Evolutionary conservation across 2,113 vertebrate genomes (phyloP).

Genomic region (Rattus norvegicus): GRCr8 NC_086028.1:42179001-42179500

Average conservation of each 20-base stretch:
- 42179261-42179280: not conserved
- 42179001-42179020: not conserved
- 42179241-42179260: not conserved
- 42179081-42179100: not conserved
- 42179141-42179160: not conserved
- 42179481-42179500: not conserved
- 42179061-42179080: not conserved
- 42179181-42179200: not conserved
- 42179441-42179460: slow-evolving; percentile 1
- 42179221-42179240: not conserved
- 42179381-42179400: not conserved
- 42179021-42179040: not conserved
- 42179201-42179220: slow-evolving; percentile 3
- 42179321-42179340: slow-evolving; percentile 44
- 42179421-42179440: not conserved
- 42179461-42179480: slow-evolving; percentile 47
- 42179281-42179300: not conserved
- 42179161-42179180: not conserved
- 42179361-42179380: too few species aligned
- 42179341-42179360: not conserved
- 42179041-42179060: not conserved
- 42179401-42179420: not conserved
- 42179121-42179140: not conserved
- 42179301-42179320: not conserved
- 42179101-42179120: not conserved